phyloP scores from a whole-genome alignment of 1,140 invertebrate genomes.

The Onthophagus taurus region DNA sequence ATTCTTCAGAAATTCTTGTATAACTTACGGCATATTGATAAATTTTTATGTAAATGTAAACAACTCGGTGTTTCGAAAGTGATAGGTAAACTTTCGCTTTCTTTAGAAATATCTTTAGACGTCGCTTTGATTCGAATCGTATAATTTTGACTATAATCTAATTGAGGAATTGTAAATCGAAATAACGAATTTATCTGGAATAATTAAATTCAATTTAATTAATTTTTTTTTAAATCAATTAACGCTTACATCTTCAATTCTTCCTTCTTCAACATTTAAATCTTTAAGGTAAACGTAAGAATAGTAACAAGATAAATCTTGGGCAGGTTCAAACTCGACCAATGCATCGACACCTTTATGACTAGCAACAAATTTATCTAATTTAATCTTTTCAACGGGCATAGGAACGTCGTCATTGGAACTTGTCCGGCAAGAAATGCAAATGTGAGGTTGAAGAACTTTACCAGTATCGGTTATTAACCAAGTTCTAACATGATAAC shows the following conservation, averaged over 20 bases:
- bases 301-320: conserved; percentile 11
- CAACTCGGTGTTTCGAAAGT: conserved; percentile 34
- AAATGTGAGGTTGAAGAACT: too few species aligned
- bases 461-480: too few species aligned
- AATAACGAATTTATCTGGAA: neutral
- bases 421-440: too few species aligned
- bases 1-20: neutral
- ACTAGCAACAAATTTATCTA: too few species aligned
- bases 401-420: too few species aligned
- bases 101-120: neutral
- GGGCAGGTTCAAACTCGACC: too few species aligned
- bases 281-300: neutral
- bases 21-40: conserved; percentile 35
- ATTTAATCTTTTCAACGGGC: too few species aligned
- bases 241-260: neutral
- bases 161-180: neutral
- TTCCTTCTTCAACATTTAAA: neutral
- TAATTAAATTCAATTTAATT: neutral
- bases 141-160: neutral
- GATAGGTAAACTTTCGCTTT: conserved; percentile 19
- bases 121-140: neutral
- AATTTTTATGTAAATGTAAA: conserved; percentile 29
- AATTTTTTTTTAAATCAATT: neutral
- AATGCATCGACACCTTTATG: too few species aligned
- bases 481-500: too few species aligned